phyloP scores from a whole-genome alignment of 2,888 invertebrate genomes.

The Lasioglossum lativentre region DNA sequence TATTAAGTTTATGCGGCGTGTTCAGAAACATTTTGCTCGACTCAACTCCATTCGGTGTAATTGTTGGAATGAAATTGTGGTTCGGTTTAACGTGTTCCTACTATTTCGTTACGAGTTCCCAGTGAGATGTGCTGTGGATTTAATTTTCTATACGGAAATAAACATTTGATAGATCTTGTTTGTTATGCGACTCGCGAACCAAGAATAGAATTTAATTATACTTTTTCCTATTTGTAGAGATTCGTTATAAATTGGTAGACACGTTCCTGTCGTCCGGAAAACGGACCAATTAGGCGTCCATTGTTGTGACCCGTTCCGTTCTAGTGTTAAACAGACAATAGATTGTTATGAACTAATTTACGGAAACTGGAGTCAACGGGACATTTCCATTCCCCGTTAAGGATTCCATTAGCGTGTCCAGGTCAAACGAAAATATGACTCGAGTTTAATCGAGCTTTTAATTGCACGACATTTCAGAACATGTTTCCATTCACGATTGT shows the following conservation, averaged over 20 bases:
- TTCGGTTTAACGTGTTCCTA: neutral
- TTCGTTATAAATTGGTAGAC: neutral
- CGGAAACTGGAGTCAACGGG: neutral
- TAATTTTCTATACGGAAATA: neutral
- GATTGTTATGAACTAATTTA: slow-evolving; percentile 13
- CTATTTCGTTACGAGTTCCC: neutral
- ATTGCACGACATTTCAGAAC: neutral
- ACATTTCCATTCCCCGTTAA: slow-evolving; percentile 16
- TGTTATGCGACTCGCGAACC: neutral
- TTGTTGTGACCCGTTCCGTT: slow-evolving; percentile 3
- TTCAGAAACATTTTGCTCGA: neutral
- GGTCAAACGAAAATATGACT: neutral
- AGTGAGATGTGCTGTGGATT: neutral
- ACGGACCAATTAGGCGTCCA: neutral
- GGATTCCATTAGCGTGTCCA: neutral
- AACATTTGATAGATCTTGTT: neutral
- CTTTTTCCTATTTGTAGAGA: neutral
- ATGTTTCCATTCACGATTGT: neutral
- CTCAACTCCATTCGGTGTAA: neutral
- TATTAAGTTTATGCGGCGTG: neutral
- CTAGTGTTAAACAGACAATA: neutral
- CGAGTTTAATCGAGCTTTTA: neutral
- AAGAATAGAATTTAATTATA: neutral
- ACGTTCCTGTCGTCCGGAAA: neutral
- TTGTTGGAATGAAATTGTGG: neutral